These are phyloP conservation scores for Carcinoscorpius rotundicauda DNA, from an alignment of 1,140 invertebrate species.

Conservation along the genomic window DNA sequence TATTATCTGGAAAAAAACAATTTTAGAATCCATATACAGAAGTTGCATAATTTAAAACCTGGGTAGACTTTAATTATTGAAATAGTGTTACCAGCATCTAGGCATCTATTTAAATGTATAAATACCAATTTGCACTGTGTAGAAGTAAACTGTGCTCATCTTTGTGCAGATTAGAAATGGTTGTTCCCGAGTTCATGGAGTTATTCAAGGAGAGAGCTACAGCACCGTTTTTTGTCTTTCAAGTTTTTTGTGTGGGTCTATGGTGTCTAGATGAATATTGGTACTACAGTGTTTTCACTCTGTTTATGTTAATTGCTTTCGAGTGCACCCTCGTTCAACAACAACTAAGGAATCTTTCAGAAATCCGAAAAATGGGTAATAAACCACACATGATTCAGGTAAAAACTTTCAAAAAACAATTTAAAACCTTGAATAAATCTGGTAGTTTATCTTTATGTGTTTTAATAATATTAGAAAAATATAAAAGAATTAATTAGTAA, in stretches of 20 bases:
- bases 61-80: not conserved
- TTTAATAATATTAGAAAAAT: too few species aligned
- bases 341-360: constrained; percentile 95
- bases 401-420: constrained; percentile 1
- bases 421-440: too few species aligned
- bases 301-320: constrained; percentile 94
- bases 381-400: constrained; percentile 83
- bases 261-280: constrained; percentile 99
- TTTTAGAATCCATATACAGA: too few species aligned
- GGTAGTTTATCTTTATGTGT: too few species aligned
- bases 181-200: constrained; percentile 91
- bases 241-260: constrained; percentile 89
- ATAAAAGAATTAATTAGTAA: not conserved
- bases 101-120: not conserved
- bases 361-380: constrained; percentile 99
- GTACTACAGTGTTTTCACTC: constrained; percentile 94
- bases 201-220: constrained; percentile 95
- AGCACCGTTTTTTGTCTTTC: constrained; percentile 93
- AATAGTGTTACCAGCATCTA: not conserved
- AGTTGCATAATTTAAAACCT: too few species aligned
- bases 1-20: too few species aligned
- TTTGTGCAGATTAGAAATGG: constrained; percentile 60
- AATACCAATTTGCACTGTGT: not conserved
- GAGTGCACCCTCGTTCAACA: constrained; percentile 98
- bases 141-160: constrained; percentile 10